phyloP scores from a whole-genome alignment of 2,888 invertebrate genomes.

The Aporophyla lueneburgensis region DNA sequence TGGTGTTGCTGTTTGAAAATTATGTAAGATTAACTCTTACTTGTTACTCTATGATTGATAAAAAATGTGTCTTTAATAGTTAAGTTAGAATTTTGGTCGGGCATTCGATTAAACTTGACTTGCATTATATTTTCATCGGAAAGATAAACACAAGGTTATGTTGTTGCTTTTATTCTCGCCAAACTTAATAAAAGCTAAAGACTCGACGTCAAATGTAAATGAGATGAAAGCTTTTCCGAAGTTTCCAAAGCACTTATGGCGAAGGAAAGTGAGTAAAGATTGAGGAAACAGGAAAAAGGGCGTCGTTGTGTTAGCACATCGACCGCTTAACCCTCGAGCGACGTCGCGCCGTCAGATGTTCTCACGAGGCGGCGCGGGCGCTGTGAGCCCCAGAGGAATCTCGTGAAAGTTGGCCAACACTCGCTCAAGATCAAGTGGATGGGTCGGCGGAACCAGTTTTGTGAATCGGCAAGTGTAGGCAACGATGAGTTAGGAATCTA shows the following conservation, averaged over 20 bases:
- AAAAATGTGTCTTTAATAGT: slow-evolving; percentile 9
- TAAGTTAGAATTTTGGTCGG: neutral
- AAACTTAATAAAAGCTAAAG: slow-evolving; percentile 48
- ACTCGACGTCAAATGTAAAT: slow-evolving; percentile 52
- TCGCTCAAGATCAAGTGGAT: slow-evolving; percentile 85
- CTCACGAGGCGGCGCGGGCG: slow-evolving; percentile 69
- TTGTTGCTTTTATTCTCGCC: slow-evolving; percentile 42
- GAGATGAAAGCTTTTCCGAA: slow-evolving; percentile 61
- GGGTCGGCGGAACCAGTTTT: slow-evolving; percentile 83
- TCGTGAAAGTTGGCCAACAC: slow-evolving; percentile 89
- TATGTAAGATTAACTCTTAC: slow-evolving; percentile 1
- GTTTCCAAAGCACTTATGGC: slow-evolving; percentile 58
- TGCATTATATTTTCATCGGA: slow-evolving; percentile 21
- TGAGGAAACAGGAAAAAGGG: slow-evolving; percentile 61
- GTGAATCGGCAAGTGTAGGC: slow-evolving; percentile 86
- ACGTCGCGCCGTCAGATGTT: slow-evolving; percentile 75
- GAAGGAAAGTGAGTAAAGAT: slow-evolving; percentile 62
- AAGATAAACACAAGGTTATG: slow-evolving; percentile 27
- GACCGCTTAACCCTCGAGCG: slow-evolving; percentile 61
- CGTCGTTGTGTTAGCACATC: slow-evolving; percentile 55
- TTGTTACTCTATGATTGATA: neutral
- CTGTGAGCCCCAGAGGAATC: slow-evolving; percentile 82
- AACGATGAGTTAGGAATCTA: slow-evolving; percentile 72
- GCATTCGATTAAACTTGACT: slow-evolving; percentile 13
- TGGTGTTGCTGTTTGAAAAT: slow-evolving; percentile 20